These are phyloP conservation scores for Cirrhinus mrigala DNA, from an alignment of 2,797 vertebrate genomes.

Conservation along the genomic window DNA sequence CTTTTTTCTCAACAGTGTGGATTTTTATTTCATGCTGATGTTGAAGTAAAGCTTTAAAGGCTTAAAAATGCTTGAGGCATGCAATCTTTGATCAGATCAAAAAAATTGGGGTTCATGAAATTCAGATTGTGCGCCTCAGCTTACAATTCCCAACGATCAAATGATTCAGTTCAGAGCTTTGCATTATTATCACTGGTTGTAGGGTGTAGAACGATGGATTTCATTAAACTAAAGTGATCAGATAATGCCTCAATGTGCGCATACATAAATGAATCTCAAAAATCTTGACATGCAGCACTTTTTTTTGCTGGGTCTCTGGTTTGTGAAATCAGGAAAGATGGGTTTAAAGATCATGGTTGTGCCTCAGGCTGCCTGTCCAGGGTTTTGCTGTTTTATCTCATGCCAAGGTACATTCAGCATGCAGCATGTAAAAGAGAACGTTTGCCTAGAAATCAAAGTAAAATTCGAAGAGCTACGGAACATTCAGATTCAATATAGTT, in stretches of 20 bases:
- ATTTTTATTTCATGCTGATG: slow-evolving; percentile 38
- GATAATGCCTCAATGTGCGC: slow-evolving; percentile 11
- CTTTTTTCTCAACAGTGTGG: background rate
- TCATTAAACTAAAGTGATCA: slow-evolving; percentile 43
- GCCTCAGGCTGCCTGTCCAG: background rate
- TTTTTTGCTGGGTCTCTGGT: slow-evolving; percentile 19
- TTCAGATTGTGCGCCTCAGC: slow-evolving; percentile 37
- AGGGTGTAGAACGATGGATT: slow-evolving; percentile 22
- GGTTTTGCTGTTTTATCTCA: slow-evolving; percentile 20
- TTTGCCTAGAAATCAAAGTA: slow-evolving; percentile 21
- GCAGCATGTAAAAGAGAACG: background rate
- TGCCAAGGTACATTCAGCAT: slow-evolving; percentile 16
- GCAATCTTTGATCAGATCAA: slow-evolving; percentile 54
- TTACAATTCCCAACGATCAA: slow-evolving; percentile 30
- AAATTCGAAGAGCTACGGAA: background rate
- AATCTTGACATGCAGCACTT: slow-evolving; percentile 5
- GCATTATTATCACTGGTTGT: slow-evolving; percentile 39
- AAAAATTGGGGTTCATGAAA: slow-evolving; percentile 48
- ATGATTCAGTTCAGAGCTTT: slow-evolving; percentile 39
- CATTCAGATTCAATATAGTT: background rate
- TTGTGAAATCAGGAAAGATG: slow-evolving; percentile 35
- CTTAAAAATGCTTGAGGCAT: slow-evolving; percentile 31
- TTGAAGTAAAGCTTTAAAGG: slow-evolving; percentile 4
- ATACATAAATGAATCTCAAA: slow-evolving; percentile 15
- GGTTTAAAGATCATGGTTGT: slow-evolving; percentile 31